Evolutionary conservation across 2,113 vertebrate genomes (phyloP).

Genomic region (Uropsilus gracilis): DNA sequence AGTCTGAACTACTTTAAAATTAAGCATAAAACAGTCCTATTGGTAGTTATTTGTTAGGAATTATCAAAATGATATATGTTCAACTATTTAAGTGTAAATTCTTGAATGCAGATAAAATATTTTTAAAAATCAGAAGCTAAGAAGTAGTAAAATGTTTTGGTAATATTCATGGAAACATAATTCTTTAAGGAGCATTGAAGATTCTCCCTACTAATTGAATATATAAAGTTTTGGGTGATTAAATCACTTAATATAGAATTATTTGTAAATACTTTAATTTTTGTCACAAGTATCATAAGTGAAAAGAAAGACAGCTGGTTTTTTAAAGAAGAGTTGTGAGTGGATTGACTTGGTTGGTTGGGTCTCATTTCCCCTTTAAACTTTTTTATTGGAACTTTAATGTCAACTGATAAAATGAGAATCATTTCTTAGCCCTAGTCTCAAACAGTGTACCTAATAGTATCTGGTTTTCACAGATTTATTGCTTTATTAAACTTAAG

Average conservation of each 20-base stretch:
- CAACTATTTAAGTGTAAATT: not conserved
- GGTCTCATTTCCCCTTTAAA: not conserved
- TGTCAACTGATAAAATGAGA: not conserved
- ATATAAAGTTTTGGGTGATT: not conserved
- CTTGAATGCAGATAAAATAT: not conserved
- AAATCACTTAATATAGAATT: constrained; percentile 23
- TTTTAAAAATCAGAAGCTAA: not conserved
- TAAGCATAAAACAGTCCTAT: not conserved
- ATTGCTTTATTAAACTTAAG: not conserved
- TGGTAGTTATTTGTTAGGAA: not conserved
- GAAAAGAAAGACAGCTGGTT: not conserved
- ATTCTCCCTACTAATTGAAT: not conserved
- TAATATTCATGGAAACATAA: not conserved
- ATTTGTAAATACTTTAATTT: not conserved
- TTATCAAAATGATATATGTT: constrained; percentile 36
- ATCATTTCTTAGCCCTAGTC: not conserved
- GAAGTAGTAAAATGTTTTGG: constrained; percentile 7
- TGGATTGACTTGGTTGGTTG: not conserved
- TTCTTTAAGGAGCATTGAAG: constrained; percentile 4
- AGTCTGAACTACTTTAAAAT: constrained; percentile 19
- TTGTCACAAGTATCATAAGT: constrained; percentile 8
- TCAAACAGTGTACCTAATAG: not conserved
- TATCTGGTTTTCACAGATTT: not conserved
- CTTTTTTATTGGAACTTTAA: not conserved
- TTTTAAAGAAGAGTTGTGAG: not conserved